Base-by-base conservation (phyloP, 2,888 invertebrate species). In the Drosophila fungiperda region DNA sequence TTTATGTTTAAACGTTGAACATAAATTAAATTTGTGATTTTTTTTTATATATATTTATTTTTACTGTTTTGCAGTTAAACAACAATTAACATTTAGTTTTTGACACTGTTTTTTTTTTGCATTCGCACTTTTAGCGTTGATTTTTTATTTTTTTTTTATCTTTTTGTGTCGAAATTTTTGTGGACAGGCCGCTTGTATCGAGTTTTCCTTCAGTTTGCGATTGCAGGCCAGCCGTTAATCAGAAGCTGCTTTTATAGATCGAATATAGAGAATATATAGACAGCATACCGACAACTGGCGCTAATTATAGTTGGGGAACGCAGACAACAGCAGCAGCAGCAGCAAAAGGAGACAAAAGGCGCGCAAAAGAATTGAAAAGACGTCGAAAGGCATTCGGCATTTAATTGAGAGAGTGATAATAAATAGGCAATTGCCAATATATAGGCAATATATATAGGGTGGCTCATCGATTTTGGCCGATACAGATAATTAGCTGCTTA, bases 1-100 rank as follows among this genome's bases (percentile, higher is more conserved):
- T 65, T 50, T 45, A 35, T 59, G n/a, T 52, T 55, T 9, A 12
- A 86, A 89, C 88, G 86, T 75, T 73, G 59, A 89, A 90, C 88
- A 89, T 23, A 45, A 45, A 82, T 83, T 80, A 82, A 57, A 67
- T 52, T 69, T 53, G 40, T 69, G 60, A 35, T 60, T 63, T 68
- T 69, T 63, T 57, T 5, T 29, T 29, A 26, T 29, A 29, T 53
- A 17, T 23, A 8, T 17, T 53, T 36, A 23, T 8, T 52, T 52
- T 42, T 66, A 60, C 50, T 78, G 59, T 63, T 33, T 76, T 66
- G 40, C 35, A 38, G 38, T 67, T 66, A 40, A 54, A 70, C 52
- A 71, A 82, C 81, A 81, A 82, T 77, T 69, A 82, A 82, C 82
- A 82, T 74, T 76, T 67, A 81, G 52, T 66, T 65, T 65, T 60